phyloP scores from a whole-genome alignment of 1,140 invertebrate genomes.

The Drosophila nannoptera region DNA sequence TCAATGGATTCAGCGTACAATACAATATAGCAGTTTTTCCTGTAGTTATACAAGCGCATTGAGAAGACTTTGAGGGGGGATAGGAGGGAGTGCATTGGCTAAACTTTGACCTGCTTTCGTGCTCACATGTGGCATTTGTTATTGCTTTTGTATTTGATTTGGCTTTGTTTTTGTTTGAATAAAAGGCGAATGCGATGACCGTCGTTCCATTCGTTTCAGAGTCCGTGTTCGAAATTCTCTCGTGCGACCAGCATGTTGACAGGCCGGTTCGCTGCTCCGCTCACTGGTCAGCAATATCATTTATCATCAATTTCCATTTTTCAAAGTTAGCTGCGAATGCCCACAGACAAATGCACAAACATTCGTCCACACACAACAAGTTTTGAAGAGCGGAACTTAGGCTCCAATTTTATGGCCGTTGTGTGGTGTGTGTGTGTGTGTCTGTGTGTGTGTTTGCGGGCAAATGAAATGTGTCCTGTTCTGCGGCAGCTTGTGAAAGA shows the following conservation, averaged over 20 bases:
- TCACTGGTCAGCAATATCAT: slow-evolving; percentile 75
- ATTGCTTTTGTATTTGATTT: background rate
- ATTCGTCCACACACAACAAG: slow-evolving; percentile 38
- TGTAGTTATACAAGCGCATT: no score
- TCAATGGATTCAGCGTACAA: no score
- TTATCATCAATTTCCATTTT: slow-evolving; percentile 79
- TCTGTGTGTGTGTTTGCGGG: slow-evolving; percentile 40
- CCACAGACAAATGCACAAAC: slow-evolving; percentile 24
- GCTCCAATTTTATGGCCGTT: slow-evolving; percentile 60
- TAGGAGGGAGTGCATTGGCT: no score
- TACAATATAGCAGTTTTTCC: no score
- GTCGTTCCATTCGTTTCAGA: slow-evolving; percentile 42
- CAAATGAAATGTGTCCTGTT: slow-evolving; percentile 70
- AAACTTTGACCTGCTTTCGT: no score
- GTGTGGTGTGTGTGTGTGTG: no score
- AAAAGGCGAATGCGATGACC: slow-evolving; percentile 28
- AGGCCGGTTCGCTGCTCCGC: slow-evolving; percentile 48
- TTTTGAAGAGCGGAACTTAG: slow-evolving; percentile 45
- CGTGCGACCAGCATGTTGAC: slow-evolving; percentile 75
- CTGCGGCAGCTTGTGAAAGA: slow-evolving; percentile 62
- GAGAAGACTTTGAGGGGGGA: no score
- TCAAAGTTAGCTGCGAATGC: slow-evolving; percentile 70
- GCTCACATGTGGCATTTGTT: background rate
- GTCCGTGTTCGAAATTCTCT: slow-evolving; percentile 51
- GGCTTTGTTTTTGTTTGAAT: background rate